These are phyloP conservation scores for Drosophila recens DNA, from an alignment of 2,888 invertebrate genomes.

Conservation along the genomic window DNA sequence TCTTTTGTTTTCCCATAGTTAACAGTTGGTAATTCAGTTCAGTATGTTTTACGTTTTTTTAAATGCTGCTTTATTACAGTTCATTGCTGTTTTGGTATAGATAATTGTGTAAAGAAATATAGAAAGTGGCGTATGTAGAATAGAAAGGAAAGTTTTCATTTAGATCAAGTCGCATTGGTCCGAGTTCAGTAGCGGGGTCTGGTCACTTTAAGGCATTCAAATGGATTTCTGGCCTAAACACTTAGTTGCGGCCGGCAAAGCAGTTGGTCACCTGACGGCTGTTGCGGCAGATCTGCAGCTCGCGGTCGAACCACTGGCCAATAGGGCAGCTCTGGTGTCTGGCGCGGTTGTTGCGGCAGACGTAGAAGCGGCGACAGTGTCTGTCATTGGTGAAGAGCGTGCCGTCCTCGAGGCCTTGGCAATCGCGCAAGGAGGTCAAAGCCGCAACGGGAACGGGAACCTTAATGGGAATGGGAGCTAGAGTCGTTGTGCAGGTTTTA, in stretches of 20 bases:
- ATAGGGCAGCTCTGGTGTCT: constrained; percentile 43
- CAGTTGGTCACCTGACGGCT: constrained; percentile 47
- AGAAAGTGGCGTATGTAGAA: constrained; percentile 24
- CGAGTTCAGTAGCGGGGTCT: constrained; percentile 11
- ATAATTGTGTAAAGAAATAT: constrained; percentile 2
- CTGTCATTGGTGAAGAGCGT: constrained; percentile 45
- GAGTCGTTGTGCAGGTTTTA: background rate
- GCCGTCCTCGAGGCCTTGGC: constrained; percentile 48
- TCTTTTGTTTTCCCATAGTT: no score
- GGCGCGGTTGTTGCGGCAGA: constrained; percentile 53
- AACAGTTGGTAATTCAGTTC: no score
- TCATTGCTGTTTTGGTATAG: constrained; percentile 32
- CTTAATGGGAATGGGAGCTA: background rate
- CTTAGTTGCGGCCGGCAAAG: constrained; percentile 43
- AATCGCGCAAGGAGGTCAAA: constrained; percentile 34
- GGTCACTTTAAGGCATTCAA: background rate
- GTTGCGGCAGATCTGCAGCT: constrained; percentile 44
- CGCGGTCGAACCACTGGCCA: constrained; percentile 62
- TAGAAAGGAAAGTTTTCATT: constrained; percentile 1
- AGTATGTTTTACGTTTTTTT: constrained; percentile 16
- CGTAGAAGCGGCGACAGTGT: constrained; percentile 60
- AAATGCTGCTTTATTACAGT: constrained; percentile 55
- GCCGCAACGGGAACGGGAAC: constrained; percentile 10
- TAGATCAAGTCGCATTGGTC: constrained; percentile 13
- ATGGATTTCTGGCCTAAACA: background rate